Conservation (phyloP, 2,888 invertebrate genomes). For the Amblyjoppa fuscipennis region DNA sequence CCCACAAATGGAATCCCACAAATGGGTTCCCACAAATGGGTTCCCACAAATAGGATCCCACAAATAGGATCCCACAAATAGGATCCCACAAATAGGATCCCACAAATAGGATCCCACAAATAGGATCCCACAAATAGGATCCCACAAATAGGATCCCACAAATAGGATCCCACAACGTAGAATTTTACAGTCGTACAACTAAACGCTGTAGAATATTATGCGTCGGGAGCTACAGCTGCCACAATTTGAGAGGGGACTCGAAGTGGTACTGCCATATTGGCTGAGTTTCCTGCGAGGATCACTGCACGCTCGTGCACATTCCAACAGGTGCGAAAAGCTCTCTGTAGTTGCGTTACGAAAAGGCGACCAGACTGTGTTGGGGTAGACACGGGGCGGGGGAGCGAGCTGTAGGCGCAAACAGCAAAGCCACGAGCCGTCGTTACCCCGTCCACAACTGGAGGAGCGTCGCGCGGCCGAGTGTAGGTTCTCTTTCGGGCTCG, state of each 20-base stretch:
- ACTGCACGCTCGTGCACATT: slow-evolving; percentile 71
- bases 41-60: too few species aligned
- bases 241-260: neutral
- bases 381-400: neutral
- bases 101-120: too few species aligned
- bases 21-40: too few species aligned
- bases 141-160: too few species aligned
- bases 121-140: too few species aligned
- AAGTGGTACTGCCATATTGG: slow-evolving; percentile 5
- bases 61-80: too few species aligned
- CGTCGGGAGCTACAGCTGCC: neutral
- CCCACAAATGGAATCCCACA: too few species aligned
- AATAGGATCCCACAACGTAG: too few species aligned
- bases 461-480: neutral
- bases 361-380: slow-evolving; percentile 1
- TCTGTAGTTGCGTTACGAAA: slow-evolving; percentile 52
- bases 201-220: too few species aligned
- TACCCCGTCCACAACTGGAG: slow-evolving; percentile 1
- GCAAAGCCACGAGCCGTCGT: slow-evolving; percentile 3
- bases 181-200: too few species aligned
- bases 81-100: too few species aligned
- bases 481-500: neutral
- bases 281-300: slow-evolving; percentile 43
- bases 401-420: neutral
- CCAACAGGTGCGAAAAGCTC: slow-evolving; percentile 81